Percentiles rank a stretch among this genome's conserved stretches.
Evolutionary conservation across 64 coral and sea anemone genomes (phyloP).

Genomic region (Pocillopora damicornis): DNA sequence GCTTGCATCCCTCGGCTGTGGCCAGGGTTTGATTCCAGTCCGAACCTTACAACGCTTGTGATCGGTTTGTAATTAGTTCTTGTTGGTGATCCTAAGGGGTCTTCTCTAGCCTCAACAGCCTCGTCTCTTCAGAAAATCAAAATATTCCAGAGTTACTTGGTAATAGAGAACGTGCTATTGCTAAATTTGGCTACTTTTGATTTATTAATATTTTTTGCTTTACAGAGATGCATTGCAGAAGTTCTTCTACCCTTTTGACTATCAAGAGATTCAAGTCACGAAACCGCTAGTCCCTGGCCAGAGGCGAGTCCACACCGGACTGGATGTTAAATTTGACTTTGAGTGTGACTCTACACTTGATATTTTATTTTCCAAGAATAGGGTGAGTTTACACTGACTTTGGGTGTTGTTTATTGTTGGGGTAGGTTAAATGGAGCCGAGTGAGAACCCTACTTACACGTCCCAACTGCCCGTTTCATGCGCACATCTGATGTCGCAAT

Average conservation of each 20-base stretch:
- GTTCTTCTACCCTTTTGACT: conserved; percentile 96
- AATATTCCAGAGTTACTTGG: no score
- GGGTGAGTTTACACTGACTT: conserved; percentile 32
- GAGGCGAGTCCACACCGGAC: conserved; percentile 81
- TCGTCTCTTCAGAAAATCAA: no score
- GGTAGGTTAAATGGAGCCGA: not conserved
- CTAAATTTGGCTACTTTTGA: no score
- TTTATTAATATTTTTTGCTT: not conserved
- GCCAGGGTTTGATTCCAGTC: no score
- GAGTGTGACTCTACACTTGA: conserved; percentile 85
- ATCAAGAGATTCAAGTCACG: conserved; percentile 88
- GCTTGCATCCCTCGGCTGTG: no score
- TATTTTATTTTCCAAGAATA: conserved; percentile 90
- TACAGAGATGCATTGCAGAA: conserved; percentile 83
- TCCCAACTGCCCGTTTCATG: no score
- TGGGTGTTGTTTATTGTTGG: not conserved
- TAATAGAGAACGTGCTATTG: no score
- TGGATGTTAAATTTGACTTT: conserved; percentile 95
- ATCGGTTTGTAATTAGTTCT: no score
- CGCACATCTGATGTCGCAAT: no score
- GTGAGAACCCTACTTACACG: not conserved
- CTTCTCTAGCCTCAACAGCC: no score
- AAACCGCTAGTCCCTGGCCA: conserved; percentile 90
- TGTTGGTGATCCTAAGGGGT: no score
- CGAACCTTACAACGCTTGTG: no score